Conservation (phyloP, 2,888 invertebrate genomes). For the Orgyia antiqua region DNA sequence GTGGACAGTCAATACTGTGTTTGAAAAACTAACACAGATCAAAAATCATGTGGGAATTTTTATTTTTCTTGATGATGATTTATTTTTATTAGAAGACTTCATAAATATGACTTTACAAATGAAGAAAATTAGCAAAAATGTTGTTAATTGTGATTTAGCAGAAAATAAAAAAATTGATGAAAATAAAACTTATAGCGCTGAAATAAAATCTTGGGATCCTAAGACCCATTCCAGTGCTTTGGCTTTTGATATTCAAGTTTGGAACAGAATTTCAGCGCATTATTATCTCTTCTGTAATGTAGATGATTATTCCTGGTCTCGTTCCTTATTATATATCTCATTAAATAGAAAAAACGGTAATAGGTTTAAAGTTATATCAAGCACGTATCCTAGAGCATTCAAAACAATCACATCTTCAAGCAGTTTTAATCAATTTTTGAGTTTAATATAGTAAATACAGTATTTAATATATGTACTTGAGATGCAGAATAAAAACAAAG, state of each 20-base stretch:
- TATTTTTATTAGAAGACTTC: slow-evolving; percentile 44
- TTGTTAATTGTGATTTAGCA: slow-evolving; percentile 39
- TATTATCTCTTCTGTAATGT: slow-evolving; percentile 45
- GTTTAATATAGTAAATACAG: slow-evolving; percentile 23
- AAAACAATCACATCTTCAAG: slow-evolving; percentile 22
- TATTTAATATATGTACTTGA: slow-evolving; percentile 25
- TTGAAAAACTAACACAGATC: slow-evolving; percentile 33
- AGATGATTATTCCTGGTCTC: slow-evolving; percentile 49
- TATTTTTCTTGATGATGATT: slow-evolving; percentile 42
- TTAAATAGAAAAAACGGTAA: slow-evolving; percentile 35
- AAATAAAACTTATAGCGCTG: slow-evolving; percentile 22
- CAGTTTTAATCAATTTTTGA: slow-evolving; percentile 16
- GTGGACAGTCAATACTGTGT: slow-evolving; percentile 55
- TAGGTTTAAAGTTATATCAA: slow-evolving; percentile 41
- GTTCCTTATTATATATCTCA: slow-evolving; percentile 42
- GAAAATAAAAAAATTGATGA: too few species aligned
- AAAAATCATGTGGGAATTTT: slow-evolving; percentile 33
- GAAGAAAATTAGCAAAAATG: slow-evolving; percentile 32
- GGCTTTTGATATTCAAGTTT: slow-evolving; percentile 38
- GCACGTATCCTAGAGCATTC: slow-evolving; percentile 36
- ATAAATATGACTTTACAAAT: slow-evolving; percentile 42
- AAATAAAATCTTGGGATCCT: slow-evolving; percentile 40
- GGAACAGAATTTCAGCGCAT: slow-evolving; percentile 47
- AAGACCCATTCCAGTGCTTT: slow-evolving; percentile 35
- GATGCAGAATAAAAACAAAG: slow-evolving; percentile 20